Evolutionary conservation across 1,140 invertebrate genomes (phyloP).

Genomic region (Coenobita brevimanus): DNA sequence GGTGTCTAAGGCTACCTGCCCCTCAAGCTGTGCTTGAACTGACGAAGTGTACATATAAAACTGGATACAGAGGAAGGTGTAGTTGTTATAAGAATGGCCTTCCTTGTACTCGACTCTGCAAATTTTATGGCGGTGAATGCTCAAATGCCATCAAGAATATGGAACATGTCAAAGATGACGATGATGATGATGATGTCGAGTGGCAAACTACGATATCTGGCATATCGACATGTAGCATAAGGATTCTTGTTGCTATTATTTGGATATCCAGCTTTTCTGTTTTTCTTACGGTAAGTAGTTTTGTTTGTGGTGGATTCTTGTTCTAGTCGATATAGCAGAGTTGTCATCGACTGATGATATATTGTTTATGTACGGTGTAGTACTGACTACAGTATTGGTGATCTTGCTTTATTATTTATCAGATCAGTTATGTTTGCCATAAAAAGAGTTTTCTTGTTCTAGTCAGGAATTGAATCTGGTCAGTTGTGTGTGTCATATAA

Average conservation of each 20-base stretch:
- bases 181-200: background rate
- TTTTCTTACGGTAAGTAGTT: background rate
- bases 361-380: background rate
- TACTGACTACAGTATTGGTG: constrained; percentile 1
- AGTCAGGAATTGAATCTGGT: background rate
- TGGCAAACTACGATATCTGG: background rate
- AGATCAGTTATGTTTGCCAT: background rate
- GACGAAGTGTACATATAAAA: constrained; percentile 5
- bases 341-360: background rate
- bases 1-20: background rate
- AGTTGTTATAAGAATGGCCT: constrained; percentile 13
- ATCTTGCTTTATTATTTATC: background rate
- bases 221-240: background rate
- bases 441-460: background rate
- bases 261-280: background rate
- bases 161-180: too few relatives aligned
- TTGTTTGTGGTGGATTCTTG: background rate
- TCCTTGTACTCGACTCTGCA: background rate
- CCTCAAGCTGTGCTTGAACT: constrained; percentile 10
- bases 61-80: background rate
- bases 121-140: background rate
- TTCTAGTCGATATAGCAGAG: background rate
- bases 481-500: background rate
- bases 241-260: background rate
- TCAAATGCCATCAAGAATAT: background rate